phyloP scores from a whole-genome alignment of 1,140 invertebrate genomes.

The Calephelis virginiensis region DNA sequence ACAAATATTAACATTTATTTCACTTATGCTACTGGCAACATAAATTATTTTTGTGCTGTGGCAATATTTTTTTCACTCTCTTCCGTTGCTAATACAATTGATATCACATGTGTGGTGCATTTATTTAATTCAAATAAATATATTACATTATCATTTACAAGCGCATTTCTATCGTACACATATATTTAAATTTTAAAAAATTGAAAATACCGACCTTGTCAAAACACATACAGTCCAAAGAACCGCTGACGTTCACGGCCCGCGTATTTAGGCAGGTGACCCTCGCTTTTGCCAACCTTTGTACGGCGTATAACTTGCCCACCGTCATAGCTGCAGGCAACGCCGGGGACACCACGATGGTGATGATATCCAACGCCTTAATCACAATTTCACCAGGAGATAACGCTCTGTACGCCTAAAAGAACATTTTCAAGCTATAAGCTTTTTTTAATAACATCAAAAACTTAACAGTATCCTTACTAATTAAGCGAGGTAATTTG shows the following conservation, averaged over 20 bases:
- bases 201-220: conserved; percentile 88
- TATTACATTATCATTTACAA: too few species aligned
- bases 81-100: too few species aligned
- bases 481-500: too few species aligned
- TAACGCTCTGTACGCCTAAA: conserved; percentile 54
- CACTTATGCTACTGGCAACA: too few species aligned
- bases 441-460: too few species aligned
- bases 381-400: conserved; percentile 79
- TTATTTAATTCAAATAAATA: too few species aligned
- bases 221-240: conserved; percentile 97
- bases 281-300: conserved; percentile 86
- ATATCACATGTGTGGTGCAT: too few species aligned
- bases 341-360: conserved; percentile 95
- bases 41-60: too few species aligned
- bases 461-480: too few species aligned
- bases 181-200: neutral
- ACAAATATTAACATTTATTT: too few species aligned
- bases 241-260: conserved; percentile 96
- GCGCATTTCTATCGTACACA: neutral
- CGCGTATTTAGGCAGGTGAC: conserved; percentile 97
- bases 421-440: conserved; percentile 13
- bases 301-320: conserved; percentile 94
- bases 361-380: conserved; percentile 93
- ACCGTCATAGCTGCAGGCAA: conserved; percentile 96
- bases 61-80: too few species aligned